Evolutionary conservation across 2,888 invertebrate species (phyloP).

Genomic region (Folsomia candida): DNA sequence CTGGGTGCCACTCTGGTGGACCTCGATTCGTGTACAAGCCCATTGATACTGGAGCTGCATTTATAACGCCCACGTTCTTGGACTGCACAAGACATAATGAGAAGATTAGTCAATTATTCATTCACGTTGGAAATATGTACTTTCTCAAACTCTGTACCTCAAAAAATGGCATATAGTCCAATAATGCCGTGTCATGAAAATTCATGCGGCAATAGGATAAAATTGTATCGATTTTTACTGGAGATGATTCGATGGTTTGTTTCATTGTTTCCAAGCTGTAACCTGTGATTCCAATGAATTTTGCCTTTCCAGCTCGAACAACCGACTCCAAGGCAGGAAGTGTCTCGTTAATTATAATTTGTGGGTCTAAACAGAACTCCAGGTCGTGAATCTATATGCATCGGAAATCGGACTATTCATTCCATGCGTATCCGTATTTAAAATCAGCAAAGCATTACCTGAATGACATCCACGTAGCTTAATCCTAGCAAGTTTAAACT

Average conservation of each 20-base stretch:
- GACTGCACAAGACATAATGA: neutral
- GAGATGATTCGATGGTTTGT: slow-evolving; percentile 66
- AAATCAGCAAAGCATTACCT: slow-evolving; percentile 62
- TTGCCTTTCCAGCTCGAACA: slow-evolving; percentile 66
- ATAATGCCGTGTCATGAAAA: slow-evolving; percentile 73
- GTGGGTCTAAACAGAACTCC: slow-evolving; percentile 76
- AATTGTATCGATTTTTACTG: slow-evolving; percentile 66
- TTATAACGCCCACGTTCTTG: slow-evolving; percentile 74
- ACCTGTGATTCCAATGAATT: slow-evolving; percentile 80
- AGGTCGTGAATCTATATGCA: slow-evolving; percentile 80
- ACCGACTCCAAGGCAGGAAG: slow-evolving; percentile 75
- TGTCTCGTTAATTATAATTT: slow-evolving; percentile 78
- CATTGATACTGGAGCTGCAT: slow-evolving; percentile 78
- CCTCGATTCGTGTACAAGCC: slow-evolving; percentile 75
- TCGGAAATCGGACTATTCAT: neutral
- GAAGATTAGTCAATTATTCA: neutral
- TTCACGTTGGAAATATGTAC: neutral
- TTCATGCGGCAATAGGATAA: slow-evolving; percentile 78
- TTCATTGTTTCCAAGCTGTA: slow-evolving; percentile 76
- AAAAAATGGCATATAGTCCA: slow-evolving; percentile 71
- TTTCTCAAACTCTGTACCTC: slow-evolving; percentile 61
- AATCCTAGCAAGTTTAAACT: slow-evolving; percentile 72
- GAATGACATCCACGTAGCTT: slow-evolving; percentile 83
- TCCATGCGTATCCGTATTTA: neutral
- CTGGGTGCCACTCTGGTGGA: slow-evolving; percentile 79